Percentiles rank a stretch among this genome's conserved stretches.
These are phyloP conservation scores for Rhopilema esculentum DNA, from an alignment of 30 jellyfish, hydroid and myxozoan species.

Conservation along the genomic window DNA sequence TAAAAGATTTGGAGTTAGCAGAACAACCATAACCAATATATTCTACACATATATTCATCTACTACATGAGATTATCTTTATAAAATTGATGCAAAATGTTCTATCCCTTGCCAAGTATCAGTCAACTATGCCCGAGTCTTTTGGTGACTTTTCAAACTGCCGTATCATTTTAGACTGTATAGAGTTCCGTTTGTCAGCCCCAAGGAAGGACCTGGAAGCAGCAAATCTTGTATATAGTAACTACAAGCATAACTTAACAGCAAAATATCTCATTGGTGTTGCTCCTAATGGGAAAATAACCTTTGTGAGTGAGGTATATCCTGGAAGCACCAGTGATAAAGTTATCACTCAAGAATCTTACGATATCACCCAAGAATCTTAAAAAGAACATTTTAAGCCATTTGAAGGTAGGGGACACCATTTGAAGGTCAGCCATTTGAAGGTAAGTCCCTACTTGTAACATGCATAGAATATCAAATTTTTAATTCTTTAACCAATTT, in stretches of 20 bases:
- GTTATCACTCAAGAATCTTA: background rate
- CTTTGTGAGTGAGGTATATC: constrained; percentile 16
- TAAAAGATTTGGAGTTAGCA: background rate
- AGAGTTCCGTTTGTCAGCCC: background rate
- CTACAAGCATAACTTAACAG: constrained; percentile 16
- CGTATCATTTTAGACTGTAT: constrained; percentile 4
- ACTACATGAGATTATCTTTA: background rate
- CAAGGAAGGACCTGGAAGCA: background rate
- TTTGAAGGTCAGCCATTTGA: background rate
- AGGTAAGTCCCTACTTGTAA: background rate
- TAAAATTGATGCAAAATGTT: background rate
- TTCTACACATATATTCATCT: background rate
- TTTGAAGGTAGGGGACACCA: background rate
- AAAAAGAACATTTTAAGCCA: background rate
- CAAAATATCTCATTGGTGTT: constrained; percentile 6
- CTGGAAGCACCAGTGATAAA: constrained; percentile 19
- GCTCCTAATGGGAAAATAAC: constrained; percentile 6
- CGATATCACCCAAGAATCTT: background rate
- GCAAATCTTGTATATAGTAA: background rate
- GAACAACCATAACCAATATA: background rate
- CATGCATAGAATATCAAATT: background rate
- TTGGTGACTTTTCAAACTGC: constrained; percentile 7
- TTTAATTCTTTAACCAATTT: background rate
- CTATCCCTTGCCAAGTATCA: background rate
- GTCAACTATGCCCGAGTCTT: background rate